Percentiles rank a stretch among this genome's conserved stretches.
Evolutionary conservation across 2,888 invertebrate genomes (phyloP).

Genomic region (Biston stratarius): DNA sequence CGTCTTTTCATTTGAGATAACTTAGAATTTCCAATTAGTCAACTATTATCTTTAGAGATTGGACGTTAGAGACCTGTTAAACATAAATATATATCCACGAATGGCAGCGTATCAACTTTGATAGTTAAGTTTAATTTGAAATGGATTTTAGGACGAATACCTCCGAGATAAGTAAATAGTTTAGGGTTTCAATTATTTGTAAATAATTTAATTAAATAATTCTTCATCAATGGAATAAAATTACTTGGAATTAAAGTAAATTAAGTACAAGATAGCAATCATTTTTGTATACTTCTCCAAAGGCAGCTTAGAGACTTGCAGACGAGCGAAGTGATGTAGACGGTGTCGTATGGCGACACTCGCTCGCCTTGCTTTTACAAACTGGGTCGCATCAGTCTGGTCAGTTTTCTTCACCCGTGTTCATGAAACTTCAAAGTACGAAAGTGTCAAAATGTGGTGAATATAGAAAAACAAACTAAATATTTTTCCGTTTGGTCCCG

Average conservation of each 20-base stretch:
- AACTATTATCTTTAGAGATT: constrained; percentile 16
- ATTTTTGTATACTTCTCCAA: too few species aligned
- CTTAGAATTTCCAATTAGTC: constrained; percentile 16
- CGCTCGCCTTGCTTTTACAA: too few species aligned
- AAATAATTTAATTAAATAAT: constrained; percentile 31
- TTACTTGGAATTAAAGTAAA: neutral
- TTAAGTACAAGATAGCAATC: neutral
- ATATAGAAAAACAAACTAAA: too few species aligned
- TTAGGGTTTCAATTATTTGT: constrained; percentile 24
- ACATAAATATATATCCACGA: constrained; percentile 22
- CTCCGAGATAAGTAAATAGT: constrained; percentile 13
- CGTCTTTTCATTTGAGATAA: neutral
- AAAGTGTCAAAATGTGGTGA: too few species aligned
- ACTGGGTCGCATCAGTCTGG: too few species aligned
- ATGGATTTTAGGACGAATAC: constrained; percentile 28
- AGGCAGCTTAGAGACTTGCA: too few species aligned
- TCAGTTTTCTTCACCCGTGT: too few species aligned
- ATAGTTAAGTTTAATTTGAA: constrained; percentile 22
- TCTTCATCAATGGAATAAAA: neutral
- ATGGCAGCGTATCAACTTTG: constrained; percentile 31
- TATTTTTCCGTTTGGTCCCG: too few species aligned
- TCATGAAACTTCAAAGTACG: too few species aligned
- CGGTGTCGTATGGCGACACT: too few species aligned
- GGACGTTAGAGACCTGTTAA: constrained; percentile 18
- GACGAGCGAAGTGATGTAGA: too few species aligned